Conservation (phyloP, 2,888 invertebrate species). For the Chouioia cunea region DNA sequence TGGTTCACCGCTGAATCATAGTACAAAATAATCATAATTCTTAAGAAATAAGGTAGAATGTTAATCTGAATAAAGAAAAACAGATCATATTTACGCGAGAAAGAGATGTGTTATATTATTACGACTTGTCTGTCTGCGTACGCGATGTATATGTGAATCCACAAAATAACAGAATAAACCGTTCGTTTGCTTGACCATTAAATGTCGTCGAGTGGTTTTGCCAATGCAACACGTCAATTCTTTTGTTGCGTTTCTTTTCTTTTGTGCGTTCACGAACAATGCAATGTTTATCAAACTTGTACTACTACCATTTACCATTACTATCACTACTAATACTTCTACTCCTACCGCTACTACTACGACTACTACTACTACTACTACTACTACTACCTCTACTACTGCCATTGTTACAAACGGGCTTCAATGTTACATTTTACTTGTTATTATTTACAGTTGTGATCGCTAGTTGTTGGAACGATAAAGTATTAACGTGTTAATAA, state of each 20-base stretch:
- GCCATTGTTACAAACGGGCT: background rate
- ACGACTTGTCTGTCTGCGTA: conserved; percentile 53
- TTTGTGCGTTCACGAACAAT: no score
- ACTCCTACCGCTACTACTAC: conserved; percentile 9
- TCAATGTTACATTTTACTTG: no score
- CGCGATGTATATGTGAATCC: conserved; percentile 33
- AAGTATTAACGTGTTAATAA: background rate
- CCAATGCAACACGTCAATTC: conserved; percentile 9
- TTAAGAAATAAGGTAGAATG: conserved; percentile 54
- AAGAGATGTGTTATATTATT: conserved; percentile 53
- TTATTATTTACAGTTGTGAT: no score
- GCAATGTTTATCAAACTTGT: conserved; percentile 21
- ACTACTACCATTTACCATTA: conserved; percentile 10
- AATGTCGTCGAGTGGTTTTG: conserved; percentile 41
- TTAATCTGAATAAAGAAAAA: conserved; percentile 36
- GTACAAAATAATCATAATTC: conserved; percentile 66
- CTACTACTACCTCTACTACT: background rate
- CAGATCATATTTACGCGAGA: conserved; percentile 46
- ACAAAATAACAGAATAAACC: conserved; percentile 39
- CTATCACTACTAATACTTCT: conserved; percentile 21
- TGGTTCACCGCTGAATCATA: conserved; percentile 60
- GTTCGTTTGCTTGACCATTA: conserved; percentile 47
- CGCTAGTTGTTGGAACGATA: background rate
- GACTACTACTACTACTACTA: background rate
- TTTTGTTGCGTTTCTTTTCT: conserved; percentile 32